Evolutionary conservation across 2,888 invertebrate species (phyloP), one percentile per base, ranked within the genome.

Genomic region (Bombyx huttoni): DNA sequence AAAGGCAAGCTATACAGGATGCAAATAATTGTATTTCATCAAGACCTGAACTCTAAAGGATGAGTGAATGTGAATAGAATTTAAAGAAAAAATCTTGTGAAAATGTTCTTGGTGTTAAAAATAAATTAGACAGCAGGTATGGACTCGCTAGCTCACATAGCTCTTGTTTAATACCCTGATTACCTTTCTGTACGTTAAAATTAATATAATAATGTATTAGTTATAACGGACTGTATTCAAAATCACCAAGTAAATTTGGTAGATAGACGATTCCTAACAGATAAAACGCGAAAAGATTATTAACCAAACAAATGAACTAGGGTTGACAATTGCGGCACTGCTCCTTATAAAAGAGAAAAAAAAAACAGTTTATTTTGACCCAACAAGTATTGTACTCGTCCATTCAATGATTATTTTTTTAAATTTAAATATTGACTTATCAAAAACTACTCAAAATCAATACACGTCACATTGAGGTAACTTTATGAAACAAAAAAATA

Each of bases 391-490:
- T 24, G 74, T 78, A 83, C 84, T 79, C 81, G 81, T 78, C 84
- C 84, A 75, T 70, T 68, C 66, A 63, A 40, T 40, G 40, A 64
- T 74, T 71, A 73, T 73, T 60, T 75, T 78, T 74, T 71, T 72
- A 74, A 60, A 74, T 78, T 75, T 80, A 70, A 79, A 83, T 83
- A 77, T 79, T 83, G 79, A 84, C 82, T 85, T 87, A 87, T 87
- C 83, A 87, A 88, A 88, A 88, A 85, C 88, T 88, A 87, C 88
- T 68, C 72, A 68, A 81, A 81, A 78, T 75, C 63, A 82, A 76
- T 73, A 78, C 68, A 75, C 74, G 59, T 74, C 67, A 77, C 78
- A 78, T 81, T 80, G 78, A 73, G 79, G 63, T 78, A 82, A 81
- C 75, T 81, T 75, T 87, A 84, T 82, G 85, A 80, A 24, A 24